These are phyloP conservation scores for Drosophila parthenogenetica DNA, from an alignment of 2,888 invertebrate species.

Conservation along the genomic window DNA sequence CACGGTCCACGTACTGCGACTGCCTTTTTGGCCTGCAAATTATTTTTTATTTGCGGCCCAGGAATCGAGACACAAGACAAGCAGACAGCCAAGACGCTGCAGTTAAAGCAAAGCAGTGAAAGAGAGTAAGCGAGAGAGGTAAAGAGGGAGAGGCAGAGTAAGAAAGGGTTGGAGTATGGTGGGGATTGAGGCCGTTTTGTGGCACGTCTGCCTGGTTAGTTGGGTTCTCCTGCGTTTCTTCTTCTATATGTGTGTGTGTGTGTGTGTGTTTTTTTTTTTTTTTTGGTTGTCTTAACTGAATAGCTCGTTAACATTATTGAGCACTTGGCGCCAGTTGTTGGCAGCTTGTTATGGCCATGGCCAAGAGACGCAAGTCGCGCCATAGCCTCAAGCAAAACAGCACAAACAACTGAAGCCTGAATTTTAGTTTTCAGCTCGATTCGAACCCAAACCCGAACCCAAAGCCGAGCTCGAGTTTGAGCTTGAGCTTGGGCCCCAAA, in stretches of 20 bases:
- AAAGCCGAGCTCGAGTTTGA: neutral
- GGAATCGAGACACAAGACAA: conserved; percentile 34
- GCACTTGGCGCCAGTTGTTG: conserved; percentile 85
- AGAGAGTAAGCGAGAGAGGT: neutral
- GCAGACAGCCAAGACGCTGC: conserved; percentile 5
- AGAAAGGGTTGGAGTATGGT: neutral
- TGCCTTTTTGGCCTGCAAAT: conserved; percentile 75
- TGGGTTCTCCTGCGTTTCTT: conserved; percentile 36
- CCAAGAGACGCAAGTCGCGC: conserved; percentile 59
- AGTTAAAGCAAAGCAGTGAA: neutral
- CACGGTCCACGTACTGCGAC: conserved; percentile 22
- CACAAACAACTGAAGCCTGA: conserved; percentile 42
- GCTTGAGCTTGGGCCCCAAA: conserved; percentile 38
- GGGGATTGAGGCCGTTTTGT: conserved; percentile 25
- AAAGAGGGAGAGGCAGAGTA: neutral
- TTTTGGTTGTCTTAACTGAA: conserved; percentile 80
- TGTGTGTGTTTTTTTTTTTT: conserved; percentile 43
- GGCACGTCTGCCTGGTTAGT: conserved; percentile 63
- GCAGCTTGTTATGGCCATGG: conserved; percentile 80
- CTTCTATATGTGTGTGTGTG: conserved; percentile 37
- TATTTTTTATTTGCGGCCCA: conserved; percentile 73
- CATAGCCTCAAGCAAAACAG: conserved; percentile 61
- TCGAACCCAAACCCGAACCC: neutral
- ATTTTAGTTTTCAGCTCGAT: conserved; percentile 4
- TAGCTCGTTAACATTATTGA: conserved; percentile 85